Conservation (phyloP, 2,888 invertebrate species). For the Apamea sordens region DNA sequence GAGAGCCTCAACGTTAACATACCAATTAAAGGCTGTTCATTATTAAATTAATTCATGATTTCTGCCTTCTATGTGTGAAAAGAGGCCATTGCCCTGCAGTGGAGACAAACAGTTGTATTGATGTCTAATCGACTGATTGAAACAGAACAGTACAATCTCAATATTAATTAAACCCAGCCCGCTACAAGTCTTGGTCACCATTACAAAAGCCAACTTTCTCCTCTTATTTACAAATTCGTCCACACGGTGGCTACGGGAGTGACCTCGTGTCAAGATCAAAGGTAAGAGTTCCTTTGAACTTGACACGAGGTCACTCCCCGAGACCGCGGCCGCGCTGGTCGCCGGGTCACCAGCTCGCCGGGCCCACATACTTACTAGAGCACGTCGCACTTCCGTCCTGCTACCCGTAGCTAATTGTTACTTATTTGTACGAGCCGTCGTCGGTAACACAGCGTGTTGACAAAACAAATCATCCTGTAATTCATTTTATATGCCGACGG, state of each 20-base stretch:
- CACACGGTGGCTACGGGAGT: neutral
- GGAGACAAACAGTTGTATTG: no score
- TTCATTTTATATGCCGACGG: slow-evolving; percentile 16
- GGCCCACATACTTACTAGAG: slow-evolving; percentile 29
- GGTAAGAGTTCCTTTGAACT: slow-evolving; percentile 33
- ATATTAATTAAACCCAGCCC: neutral
- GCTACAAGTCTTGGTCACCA: no score
- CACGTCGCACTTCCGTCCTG: slow-evolving; percentile 43
- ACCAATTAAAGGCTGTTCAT: neutral
- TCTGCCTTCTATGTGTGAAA: neutral
- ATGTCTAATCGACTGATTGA: neutral
- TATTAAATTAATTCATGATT: neutral
- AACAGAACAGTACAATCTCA: neutral
- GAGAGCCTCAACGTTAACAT: neutral
- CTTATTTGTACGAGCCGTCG: slow-evolving; percentile 14
- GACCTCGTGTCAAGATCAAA: no score
- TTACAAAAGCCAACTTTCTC: slow-evolving; percentile 8
- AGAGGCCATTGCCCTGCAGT: neutral
- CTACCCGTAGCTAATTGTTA: slow-evolving; percentile 37
- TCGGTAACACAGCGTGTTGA: slow-evolving; percentile 7
- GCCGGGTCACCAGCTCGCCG: slow-evolving; percentile 7
- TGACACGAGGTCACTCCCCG: slow-evolving; percentile 28
- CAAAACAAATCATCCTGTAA: slow-evolving; percentile 26
- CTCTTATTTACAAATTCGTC: slow-evolving; percentile 2
- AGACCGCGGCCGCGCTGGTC: slow-evolving; percentile 28